Conservation (phyloP, 1,140 invertebrate genomes). For the Drosophila chauvacae region DNA sequence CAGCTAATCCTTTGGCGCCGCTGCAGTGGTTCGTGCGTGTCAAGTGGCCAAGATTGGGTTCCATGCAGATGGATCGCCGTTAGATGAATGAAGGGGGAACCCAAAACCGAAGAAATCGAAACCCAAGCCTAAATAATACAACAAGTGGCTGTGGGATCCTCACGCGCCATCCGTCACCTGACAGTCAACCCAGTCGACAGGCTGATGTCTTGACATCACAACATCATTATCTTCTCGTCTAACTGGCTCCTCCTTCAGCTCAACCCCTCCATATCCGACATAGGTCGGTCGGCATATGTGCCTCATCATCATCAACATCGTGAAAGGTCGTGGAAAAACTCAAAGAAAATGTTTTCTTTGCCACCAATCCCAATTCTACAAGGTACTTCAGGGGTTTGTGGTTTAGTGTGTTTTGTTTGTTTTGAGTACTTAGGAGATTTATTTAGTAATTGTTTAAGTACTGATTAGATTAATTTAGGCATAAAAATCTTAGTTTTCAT, state of each 20-base stretch:
- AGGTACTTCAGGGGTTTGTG: background rate
- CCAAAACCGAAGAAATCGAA: slow-evolving; percentile 14
- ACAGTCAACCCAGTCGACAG: slow-evolving; percentile 52
- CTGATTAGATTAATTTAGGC: too few species aligned
- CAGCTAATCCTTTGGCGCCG: slow-evolving; percentile 65
- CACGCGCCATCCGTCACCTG: slow-evolving; percentile 72
- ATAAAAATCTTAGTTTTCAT: too few species aligned
- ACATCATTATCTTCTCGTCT: slow-evolving; percentile 75
- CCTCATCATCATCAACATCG: slow-evolving; percentile 62
- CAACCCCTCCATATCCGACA: background rate
- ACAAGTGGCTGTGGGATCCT: slow-evolving; percentile 68
- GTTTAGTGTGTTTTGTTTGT: background rate
- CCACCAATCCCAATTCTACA: slow-evolving; percentile 48
- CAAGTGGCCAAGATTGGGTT: slow-evolving; percentile 45
- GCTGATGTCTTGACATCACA: slow-evolving; percentile 78
- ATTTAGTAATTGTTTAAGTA: too few species aligned
- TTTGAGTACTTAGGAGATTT: background rate
- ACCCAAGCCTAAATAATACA: slow-evolving; percentile 31
- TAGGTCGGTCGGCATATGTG: slow-evolving; percentile 23
- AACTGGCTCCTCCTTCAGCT: slow-evolving; percentile 25
- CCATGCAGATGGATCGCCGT: slow-evolving; percentile 23
- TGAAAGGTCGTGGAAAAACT: slow-evolving; percentile 27
- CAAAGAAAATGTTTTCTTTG: slow-evolving; percentile 29
- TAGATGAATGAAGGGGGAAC: slow-evolving; percentile 59
- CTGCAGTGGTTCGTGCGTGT: slow-evolving; percentile 42